phyloP scores from a whole-genome alignment of 2,113 vertebrate species.

The Crotalus helleri region DNA sequence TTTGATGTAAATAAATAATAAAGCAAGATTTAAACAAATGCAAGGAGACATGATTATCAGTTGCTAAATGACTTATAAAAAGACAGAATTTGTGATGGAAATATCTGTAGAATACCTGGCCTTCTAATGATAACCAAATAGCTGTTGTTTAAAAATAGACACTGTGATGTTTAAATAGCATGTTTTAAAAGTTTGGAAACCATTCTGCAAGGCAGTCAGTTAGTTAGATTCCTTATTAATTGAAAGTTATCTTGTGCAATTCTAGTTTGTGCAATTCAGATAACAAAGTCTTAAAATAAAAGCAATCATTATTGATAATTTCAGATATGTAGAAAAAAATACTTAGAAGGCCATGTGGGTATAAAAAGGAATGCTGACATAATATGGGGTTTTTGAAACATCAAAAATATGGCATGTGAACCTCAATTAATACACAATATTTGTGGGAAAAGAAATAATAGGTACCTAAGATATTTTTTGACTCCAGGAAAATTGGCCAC shows the following conservation, averaged over 20 bases:
- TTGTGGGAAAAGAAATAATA: neutral
- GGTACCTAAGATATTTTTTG: neutral
- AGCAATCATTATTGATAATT: neutral
- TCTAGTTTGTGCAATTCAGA: neutral
- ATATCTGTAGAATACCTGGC: neutral
- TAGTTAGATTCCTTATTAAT: neutral
- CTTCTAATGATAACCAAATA: neutral
- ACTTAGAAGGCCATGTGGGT: neutral
- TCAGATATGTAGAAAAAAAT: neutral
- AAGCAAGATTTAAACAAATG: neutral
- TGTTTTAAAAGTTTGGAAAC: neutral
- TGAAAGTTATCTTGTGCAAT: neutral
- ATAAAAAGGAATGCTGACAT: neutral
- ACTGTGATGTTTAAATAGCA: neutral
- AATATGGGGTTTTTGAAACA: neutral
- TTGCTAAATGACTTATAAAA: neutral
- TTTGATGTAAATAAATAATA: neutral
- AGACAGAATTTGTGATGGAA: neutral
- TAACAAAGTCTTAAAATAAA: neutral
- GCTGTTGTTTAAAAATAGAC: neutral
- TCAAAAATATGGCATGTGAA: neutral
- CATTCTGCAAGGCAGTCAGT: neutral
- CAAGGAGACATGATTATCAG: neutral
- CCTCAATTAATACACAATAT: neutral
- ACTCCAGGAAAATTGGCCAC: neutral